Base-by-base conservation (phyloP, 2,888 invertebrate species). In the Acleris sparsana region DNA sequence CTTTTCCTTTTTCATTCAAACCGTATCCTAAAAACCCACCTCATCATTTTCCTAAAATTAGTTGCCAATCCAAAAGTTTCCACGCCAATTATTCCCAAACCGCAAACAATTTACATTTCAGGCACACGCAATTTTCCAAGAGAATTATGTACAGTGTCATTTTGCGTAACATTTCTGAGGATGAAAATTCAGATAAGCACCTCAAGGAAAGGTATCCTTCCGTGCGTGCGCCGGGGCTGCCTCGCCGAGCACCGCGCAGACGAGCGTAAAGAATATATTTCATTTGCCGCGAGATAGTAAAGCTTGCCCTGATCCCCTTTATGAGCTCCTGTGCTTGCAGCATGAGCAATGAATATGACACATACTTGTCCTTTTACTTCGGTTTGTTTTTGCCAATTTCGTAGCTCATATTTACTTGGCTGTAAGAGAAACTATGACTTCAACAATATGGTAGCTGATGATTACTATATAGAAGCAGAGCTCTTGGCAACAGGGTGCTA, bases 261-360 rank as follows among this genome's bases (percentile, higher is more conserved):
- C 74, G 74, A 80, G 80, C 80, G 80, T 80, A 78, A 80, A 78
- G 80, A 80, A 86, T 83, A 85, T 87, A 86, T 87, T 86, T 86
- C 82, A 86, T 88, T 85, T 84, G 80, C 78, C 77, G 71, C 81
- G 82, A 85, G 84, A 82, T 81, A 73, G 79, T 78, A 83, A 85
- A 87, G 82, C 86, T 82, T 74, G 71, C 71, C 71, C 69, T 84
- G 84, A 88, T 86, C 86, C 85, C 75, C 83, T 88, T 88, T 88
- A 88, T 87, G 85, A 84, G 82, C 76, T 71, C 69, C 76, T 73
- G 77, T 79, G 83, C 80, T 51, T 17, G 46, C 52, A 70, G 81
- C 82, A 82, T 84, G 83, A 82, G 81, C 82, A 82, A 83, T 85
- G 82, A 46, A 46, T 46, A 46, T 46, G 46, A 17, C 46, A 46